Evolutionary conservation across 2,797 vertebrate species (phyloP).

Genomic region (Periophthalmus magnuspinnatus): DNA sequence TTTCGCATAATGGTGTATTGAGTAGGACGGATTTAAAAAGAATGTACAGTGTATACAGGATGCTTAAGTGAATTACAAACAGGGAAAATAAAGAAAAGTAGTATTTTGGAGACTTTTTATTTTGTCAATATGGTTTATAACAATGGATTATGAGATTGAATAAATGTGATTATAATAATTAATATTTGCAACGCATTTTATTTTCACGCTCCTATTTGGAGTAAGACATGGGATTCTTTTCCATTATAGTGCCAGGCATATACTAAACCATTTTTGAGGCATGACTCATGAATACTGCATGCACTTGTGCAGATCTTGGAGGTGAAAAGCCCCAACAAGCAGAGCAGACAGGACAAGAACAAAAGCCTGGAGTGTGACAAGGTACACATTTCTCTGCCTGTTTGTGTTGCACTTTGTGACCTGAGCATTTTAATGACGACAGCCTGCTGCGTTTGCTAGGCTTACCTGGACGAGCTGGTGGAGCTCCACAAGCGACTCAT

Average conservation of each 20-base stretch:
- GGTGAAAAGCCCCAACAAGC: conserved; percentile 91
- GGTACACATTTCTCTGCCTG: conserved; percentile 67
- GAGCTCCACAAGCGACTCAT: conserved; percentile 97
- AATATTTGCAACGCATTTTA: neutral
- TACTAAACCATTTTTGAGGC: neutral
- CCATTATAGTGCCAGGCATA: neutral
- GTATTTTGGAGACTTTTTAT: neutral
- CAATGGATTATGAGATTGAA: neutral
- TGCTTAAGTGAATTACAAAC: no score
- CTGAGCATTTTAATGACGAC: neutral
- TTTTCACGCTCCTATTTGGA: neutral
- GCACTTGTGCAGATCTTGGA: conserved; percentile 82
- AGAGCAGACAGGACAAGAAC: conserved; percentile 89
- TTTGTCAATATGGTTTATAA: neutral
- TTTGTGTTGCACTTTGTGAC: neutral
- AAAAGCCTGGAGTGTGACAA: conserved; percentile 94
- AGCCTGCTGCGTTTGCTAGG: conserved; percentile 67
- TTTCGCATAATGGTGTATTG: no score
- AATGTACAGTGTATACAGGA: no score
- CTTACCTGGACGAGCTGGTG: conserved; percentile 95
- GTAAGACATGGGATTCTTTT: neutral
- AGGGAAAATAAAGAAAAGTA: neutral
- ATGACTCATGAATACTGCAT: neutral
- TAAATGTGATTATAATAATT: neutral
- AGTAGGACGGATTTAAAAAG: no score